Base-by-base conservation (phyloP, 2,888 invertebrate genomes). In the Zygothrica quintamaculata region DNA sequence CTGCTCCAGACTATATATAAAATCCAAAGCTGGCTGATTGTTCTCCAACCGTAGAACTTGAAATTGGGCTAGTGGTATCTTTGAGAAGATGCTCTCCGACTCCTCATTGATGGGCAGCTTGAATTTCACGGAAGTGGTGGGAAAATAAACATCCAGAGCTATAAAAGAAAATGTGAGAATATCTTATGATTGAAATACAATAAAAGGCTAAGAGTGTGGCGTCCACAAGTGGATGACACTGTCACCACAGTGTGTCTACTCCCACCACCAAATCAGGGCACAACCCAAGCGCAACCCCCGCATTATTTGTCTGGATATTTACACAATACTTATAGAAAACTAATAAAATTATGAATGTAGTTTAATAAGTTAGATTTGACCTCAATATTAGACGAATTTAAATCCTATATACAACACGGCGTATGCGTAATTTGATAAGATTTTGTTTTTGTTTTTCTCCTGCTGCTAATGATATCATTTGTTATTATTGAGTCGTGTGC, bases 111-210 rank as follows among this genome's bases (percentile, higher is more conserved):
- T 80, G 29, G 91, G 91, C 57, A 91, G 79, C 66, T 88, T 89
- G 51, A 91, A 67, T 77, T 88, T 84, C 40, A 91, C 85, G 7
- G 87, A 76, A 7, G 90, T 85, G 72, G 89, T 79, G 47, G 91
- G 91, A 70, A 91, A 90, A 55, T 89, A 91, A 47, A 88, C 88
- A 65, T 89, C 88, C 40, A 79, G 80, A 26, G 85, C 91, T 91
- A 78, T 4, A 71, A 81, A 39, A n/a, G 12, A 18, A 33, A 44
- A 48, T 29, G 1, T 4, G 6, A 39, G 13, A 9, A 50, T 40
- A 31, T 48, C 16, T 16, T 48, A 40, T 34, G 33, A 29, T 57
- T 51, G 13, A 1, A 6, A 12, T 34, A 26, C 5, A 42, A 22
- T 3, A 51, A 47, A 44, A 26, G 57, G 22, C 12, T 31, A 6